Evolutionary conservation across 2,797 vertebrate species (phyloP).

Genomic region (Tangara arthus): DNA sequence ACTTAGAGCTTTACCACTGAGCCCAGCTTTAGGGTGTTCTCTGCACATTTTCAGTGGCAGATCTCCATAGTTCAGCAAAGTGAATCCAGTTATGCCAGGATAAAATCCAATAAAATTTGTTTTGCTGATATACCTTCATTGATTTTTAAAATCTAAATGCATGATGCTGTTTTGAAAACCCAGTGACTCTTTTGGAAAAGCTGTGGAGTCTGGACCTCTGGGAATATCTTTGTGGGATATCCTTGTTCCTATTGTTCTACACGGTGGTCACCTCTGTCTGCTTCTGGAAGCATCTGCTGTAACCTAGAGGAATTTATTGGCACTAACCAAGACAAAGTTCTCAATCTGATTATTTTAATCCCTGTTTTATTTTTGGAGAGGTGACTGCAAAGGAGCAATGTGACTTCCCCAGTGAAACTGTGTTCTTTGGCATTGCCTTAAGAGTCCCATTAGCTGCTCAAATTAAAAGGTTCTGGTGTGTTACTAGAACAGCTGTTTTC

Average conservation of each 20-base stretch:
- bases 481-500: constrained; percentile 38
- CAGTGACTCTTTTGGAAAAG: not conserved
- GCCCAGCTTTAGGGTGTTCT: not conserved
- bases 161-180: not conserved
- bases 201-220: not conserved
- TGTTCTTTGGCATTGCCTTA: constrained; percentile 40
- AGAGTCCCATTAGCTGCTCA: constrained; percentile 58
- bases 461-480: constrained; percentile 56
- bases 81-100: not conserved
- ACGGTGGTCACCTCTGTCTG: not conserved
- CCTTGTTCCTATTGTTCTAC: not conserved
- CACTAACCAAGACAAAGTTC: not conserved
- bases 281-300: not conserved
- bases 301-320: not conserved
- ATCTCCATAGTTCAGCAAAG: not conserved
- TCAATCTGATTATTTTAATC: not conserved
- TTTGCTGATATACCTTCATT: not conserved
- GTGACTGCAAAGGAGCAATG: not conserved
- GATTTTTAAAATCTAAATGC: not conserved
- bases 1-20: not conserved
- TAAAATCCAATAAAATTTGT: not conserved
- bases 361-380: not conserved
- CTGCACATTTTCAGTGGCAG: not conserved
- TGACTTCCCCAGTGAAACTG: constrained; percentile 9
- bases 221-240: not conserved